Percentiles rank a stretch among this genome's conserved stretches.
Evolutionary conservation across 2,888 invertebrate genomes (phyloP).

Genomic region (Sclerodermus sp.): DNA sequence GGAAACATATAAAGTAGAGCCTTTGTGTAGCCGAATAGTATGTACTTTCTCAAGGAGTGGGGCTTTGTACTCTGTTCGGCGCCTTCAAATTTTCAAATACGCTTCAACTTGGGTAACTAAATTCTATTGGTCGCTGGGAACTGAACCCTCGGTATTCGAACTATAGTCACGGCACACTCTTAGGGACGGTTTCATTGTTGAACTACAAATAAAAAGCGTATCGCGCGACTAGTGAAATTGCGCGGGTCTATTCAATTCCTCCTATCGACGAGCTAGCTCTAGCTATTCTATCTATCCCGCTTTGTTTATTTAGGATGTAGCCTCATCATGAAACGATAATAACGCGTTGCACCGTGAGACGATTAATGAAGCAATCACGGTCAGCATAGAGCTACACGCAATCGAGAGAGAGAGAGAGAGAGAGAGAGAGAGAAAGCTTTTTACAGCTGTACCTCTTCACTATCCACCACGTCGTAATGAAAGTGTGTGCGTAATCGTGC

Average conservation of each 20-base stretch:
- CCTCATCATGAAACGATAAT: constrained; percentile 26
- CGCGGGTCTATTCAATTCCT: constrained; percentile 8
- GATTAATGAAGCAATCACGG: constrained; percentile 32
- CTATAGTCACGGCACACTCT: constrained; percentile 9
- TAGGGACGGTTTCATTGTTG: constrained; percentile 33
- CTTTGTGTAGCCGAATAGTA: no score
- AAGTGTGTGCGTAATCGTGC: no score
- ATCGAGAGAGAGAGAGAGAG: constrained; percentile 21
- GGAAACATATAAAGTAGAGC: no score
- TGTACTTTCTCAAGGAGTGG: no score
- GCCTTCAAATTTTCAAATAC: no score
- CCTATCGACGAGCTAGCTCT: no score
- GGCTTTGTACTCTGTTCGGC: no score
- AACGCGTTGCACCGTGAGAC: constrained; percentile 16
- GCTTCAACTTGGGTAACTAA: no score
- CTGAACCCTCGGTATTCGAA: no score
- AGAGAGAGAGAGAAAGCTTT: no score
- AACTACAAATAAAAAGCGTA: constrained; percentile 23
- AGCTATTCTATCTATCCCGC: not conserved
- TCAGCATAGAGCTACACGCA: constrained; percentile 19
- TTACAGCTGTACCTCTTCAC: constrained; percentile 22
- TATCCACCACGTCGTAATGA: not conserved
- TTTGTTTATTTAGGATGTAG: constrained; percentile 26
- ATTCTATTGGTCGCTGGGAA: no score
- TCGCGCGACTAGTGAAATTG: constrained; percentile 6